These are phyloP conservation scores for Poeciliopsis turneri DNA, from an alignment of 2,797 vertebrate genomes.

Conservation along the genomic window DNA sequence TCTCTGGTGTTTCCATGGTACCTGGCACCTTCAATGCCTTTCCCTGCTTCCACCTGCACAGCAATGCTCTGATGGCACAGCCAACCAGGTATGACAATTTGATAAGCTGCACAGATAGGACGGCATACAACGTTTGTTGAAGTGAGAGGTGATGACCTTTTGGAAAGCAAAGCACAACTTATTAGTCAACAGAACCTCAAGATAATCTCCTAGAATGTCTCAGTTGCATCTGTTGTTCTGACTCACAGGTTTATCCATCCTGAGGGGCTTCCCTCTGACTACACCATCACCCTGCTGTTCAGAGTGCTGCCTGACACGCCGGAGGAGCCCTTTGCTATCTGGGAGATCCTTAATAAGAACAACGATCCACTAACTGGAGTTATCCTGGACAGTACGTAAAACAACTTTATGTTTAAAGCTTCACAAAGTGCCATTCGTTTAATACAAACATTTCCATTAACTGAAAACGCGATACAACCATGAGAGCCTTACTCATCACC, in stretches of 20 bases:
- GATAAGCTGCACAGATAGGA: not conserved
- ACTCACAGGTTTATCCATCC: conserved; percentile 88
- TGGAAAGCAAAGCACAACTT: not conserved
- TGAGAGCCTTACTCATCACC: not conserved
- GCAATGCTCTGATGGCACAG: conserved; percentile 88
- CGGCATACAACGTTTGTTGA: not conserved
- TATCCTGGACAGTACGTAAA: conserved; percentile 93
- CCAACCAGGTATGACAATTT: conserved; percentile 87
- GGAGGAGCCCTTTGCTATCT: conserved; percentile 92
- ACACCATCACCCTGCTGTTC: conserved; percentile 93
- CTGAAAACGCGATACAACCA: not conserved
- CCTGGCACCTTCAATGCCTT: conserved; percentile 95
- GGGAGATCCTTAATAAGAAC: conserved; percentile 92
- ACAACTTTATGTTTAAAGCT: not conserved
- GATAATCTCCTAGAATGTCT: not conserved
- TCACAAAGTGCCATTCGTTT: not conserved
- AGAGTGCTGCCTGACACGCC: conserved; percentile 91
- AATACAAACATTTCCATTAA: not conserved
- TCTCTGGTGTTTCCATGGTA: conserved; percentile 93
- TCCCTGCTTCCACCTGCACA: conserved; percentile 89
- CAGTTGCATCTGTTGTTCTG: not conserved
- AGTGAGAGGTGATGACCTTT: not conserved
- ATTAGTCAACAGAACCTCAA: not conserved
- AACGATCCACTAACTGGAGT: conserved; percentile 93
- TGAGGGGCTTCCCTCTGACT: conserved; percentile 94